These are phyloP conservation scores for Neolamprologus devosi DNA, from an alignment of 2,113 vertebrate species.

Conservation along the genomic window DNA sequence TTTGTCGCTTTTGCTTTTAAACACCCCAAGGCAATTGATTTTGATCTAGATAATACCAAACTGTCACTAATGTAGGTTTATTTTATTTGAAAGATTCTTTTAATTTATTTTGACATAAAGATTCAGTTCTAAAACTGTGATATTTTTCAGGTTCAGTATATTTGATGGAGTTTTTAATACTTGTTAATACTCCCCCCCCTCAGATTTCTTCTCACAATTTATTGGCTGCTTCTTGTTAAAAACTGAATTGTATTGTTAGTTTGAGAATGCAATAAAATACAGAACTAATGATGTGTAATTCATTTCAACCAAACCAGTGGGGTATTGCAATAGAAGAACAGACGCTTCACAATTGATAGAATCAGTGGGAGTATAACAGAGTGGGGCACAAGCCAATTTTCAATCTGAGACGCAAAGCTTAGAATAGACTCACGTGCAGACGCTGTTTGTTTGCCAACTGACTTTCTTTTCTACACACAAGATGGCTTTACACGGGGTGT, in stretches of 20 bases:
- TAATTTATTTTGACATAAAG: neutral
- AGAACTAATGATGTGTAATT: neutral
- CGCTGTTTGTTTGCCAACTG: neutral
- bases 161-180: neutral
- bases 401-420: conserved; percentile 21
- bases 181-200: neutral
- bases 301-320: neutral
- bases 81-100: neutral
- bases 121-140: neutral
- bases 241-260: neutral
- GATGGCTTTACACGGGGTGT: neutral
- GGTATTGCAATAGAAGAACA: conserved; percentile 23
- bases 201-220: neutral
- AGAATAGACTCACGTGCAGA: conserved; percentile 27
- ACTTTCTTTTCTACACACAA: neutral
- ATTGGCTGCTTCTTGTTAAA: neutral
- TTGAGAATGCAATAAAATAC: neutral
- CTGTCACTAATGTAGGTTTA: neutral
- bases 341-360: conserved; percentile 31
- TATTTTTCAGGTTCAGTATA: neutral
- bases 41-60: neutral
- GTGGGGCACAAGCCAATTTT: conserved; percentile 7
- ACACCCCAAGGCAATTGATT: neutral
- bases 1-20: neutral
- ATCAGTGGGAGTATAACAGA: conserved; percentile 43